Conservation (phyloP, 2,113 vertebrate species). For the Sander vitreus region DNA sequence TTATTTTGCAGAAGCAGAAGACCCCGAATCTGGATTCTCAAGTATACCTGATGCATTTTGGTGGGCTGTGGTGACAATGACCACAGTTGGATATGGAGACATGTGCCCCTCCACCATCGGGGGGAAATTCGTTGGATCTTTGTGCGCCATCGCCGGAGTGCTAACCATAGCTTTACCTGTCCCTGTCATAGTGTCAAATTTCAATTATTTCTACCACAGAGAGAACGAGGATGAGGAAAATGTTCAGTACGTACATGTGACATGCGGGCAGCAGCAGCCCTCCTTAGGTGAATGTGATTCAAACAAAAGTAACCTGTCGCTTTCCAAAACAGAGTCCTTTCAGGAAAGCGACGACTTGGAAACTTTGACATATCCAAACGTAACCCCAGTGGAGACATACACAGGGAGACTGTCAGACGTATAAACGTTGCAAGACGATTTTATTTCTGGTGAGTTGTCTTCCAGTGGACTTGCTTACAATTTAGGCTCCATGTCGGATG, state of each 20-base stretch:
- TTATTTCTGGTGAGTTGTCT: conserved; percentile 47
- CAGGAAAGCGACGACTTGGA: conserved; percentile 85
- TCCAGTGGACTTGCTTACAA: neutral
- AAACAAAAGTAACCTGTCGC: conserved; percentile 85
- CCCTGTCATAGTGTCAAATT: conserved; percentile 87
- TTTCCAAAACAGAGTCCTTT: conserved; percentile 88
- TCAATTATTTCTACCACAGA: conserved; percentile 91
- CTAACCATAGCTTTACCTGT: conserved; percentile 94
- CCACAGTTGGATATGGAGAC: conserved; percentile 96
- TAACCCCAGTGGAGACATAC: conserved; percentile 64
- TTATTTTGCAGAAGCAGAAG: conserved; percentile 95
- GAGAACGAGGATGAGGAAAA: conserved; percentile 92
- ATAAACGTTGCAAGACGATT: conserved; percentile 39
- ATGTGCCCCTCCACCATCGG: conserved; percentile 95
- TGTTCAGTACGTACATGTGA: conserved; percentile 91
- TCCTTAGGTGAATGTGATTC: conserved; percentile 85
- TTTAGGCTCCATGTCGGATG: neutral
- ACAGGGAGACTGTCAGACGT: conserved; percentile 81
- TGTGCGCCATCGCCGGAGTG: conserved; percentile 95
- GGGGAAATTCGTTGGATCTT: conserved; percentile 94
- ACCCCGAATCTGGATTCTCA: conserved; percentile 88
- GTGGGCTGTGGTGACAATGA: conserved; percentile 99
- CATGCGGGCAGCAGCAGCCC: conserved; percentile 88
- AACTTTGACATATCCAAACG: conserved; percentile 76
- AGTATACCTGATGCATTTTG: conserved; percentile 97